phyloP scores from a whole-genome alignment of 2,888 invertebrate genomes.

The Mystacides longicornis region DNA sequence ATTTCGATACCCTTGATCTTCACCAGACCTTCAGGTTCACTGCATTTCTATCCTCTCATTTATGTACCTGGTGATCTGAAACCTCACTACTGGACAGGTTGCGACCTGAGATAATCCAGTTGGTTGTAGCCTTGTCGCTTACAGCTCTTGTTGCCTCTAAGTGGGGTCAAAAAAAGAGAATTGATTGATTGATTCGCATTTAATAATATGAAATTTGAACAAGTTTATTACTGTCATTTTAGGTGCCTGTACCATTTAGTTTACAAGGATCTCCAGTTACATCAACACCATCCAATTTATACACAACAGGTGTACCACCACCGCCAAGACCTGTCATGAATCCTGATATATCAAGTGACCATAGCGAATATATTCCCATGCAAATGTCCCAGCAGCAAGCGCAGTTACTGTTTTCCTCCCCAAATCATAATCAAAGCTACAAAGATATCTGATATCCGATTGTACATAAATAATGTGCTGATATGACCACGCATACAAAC shows the following conservation, averaged over 20 bases:
- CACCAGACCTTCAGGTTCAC: too few relatives aligned
- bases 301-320: constrained; percentile 21
- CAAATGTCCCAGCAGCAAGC: constrained; percentile 32
- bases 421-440: constrained; percentile 15
- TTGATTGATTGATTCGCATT: too few relatives aligned
- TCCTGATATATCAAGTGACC: constrained; percentile 24
- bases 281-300: constrained; percentile 21
- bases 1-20: too few relatives aligned
- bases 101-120: too few relatives aligned
- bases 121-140: too few relatives aligned
- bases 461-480: background rate
- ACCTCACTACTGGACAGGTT: too few relatives aligned
- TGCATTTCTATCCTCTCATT: too few relatives aligned
- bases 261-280: constrained; percentile 2
- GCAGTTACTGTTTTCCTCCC: constrained; percentile 31
- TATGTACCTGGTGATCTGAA: too few relatives aligned
- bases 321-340: constrained; percentile 24
- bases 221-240: constrained; percentile 1
- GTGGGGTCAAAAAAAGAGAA: too few relatives aligned
- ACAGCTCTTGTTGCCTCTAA: too few relatives aligned
- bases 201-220: too few relatives aligned
- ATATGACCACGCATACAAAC: too few relatives aligned
- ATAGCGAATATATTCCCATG: constrained; percentile 29
- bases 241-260: constrained; percentile 15
- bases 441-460: constrained; percentile 7